A percentile compares a stretch with the other conserved stretches of the same genome.
These are phyloP conservation scores for Tigriopus japonicus DNA, from an alignment of 1,140 invertebrate genomes.

Conservation along the genomic window DNA sequence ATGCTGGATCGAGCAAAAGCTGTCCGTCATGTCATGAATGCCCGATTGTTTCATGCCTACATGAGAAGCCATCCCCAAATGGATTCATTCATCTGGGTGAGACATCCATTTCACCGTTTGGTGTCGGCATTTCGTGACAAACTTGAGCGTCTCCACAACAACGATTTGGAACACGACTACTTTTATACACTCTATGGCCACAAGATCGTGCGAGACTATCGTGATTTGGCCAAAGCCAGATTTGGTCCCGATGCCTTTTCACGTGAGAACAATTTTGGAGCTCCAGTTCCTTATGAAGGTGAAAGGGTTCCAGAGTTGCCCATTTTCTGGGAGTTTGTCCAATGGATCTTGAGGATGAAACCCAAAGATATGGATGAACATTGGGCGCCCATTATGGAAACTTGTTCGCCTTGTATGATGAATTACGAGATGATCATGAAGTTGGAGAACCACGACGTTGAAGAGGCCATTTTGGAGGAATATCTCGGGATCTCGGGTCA, in stretches of 20 bases:
- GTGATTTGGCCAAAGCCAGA: not conserved
- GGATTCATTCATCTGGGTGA: constrained; percentile 26
- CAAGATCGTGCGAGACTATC: not conserved
- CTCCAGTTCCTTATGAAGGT: not conserved
- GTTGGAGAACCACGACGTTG: not conserved
- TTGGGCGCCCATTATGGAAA: not conserved
- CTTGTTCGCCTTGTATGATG: not conserved
- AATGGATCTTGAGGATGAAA: not conserved
- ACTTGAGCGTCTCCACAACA: constrained; percentile 24
- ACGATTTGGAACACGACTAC: not conserved
- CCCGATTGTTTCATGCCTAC: too few relatives aligned
- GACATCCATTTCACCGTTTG: constrained; percentile 32
- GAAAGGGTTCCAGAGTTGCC: not conserved
- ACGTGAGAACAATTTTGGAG: not conserved
- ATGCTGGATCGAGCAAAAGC: too few relatives aligned
- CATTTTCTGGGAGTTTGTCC: not conserved
- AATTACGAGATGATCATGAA: not conserved
- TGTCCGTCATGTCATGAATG: too few relatives aligned
- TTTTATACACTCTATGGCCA: not conserved
- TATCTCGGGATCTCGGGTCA: too few relatives aligned
- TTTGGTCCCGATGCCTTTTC: not conserved
- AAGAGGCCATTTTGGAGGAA: not conserved
- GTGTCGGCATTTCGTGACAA: constrained; percentile 33
- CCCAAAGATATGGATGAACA: not conserved
- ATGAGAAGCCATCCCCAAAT: too few relatives aligned